Evolutionary conservation across 2,797 vertebrate species (phyloP), one percentile per base, ranked within the genome.

Genomic region (Peromyscus melanophrys): DNA sequence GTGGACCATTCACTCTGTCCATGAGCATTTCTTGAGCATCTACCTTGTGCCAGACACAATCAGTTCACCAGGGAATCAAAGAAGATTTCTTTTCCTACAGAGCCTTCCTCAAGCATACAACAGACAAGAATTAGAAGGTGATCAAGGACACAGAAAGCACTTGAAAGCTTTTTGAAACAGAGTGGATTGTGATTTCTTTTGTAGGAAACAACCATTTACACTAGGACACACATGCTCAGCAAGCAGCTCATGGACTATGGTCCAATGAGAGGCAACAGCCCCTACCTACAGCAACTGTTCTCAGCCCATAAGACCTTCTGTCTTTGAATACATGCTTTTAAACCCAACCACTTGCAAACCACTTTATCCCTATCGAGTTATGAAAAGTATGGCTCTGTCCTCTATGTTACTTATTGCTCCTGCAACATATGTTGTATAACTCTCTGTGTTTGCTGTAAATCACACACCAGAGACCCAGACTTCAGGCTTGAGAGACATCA

Each of bases 371-470:
- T 34, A 7, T 2, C 46, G 37, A 52, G 12, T 40, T 25, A 8
- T 4, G 7, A 76, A 34, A 37, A 77, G 34, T 27, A 55, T 59
- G 19, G 11, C 29, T 57, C 46, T 27, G 17, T 4, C 0, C 0
- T 23, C 21, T 29, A 34, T 23, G 4, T n/a, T 17, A 1, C 23
- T 40, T 34, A n/a, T 1, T 73, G 77, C 11, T 80, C 75, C 86
- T 27, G 1, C 0, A 23, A 27, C 4, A 65, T 3, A 37, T 4
- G 40, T 31, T n/a, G 4, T 5, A 12, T 3, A 25, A n/a, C 31
- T 6, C 10, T 31, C n/a, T 82, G 49, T 27, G 40, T 67, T 46
- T 76, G 25, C 46, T 87, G n/a, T 29, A 49, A 31, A 87, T 14
- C 6, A 34, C 3, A n/a, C 75, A 71, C 43, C 3, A 37, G 25